Evolutionary conservation across 1,140 invertebrate species (phyloP), one percentile per base, ranked within the genome.

Genomic region (Cotesia typhae): DNA sequence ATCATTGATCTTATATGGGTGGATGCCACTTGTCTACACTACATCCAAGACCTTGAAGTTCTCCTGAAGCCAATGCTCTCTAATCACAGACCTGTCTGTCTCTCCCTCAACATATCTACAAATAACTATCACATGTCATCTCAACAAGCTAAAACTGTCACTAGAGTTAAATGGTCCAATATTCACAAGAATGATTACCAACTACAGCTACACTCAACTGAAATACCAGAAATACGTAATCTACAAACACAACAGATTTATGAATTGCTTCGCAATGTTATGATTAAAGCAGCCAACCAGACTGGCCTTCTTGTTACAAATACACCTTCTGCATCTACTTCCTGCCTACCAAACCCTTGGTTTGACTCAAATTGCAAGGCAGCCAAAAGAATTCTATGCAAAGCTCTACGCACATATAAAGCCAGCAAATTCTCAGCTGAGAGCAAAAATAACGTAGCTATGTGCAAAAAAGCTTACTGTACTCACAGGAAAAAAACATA

Each of bases 1-100:
- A 36, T 70, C 4, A 70, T 61, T 28, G 70, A 71, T 51, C 37
- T 71, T n/a, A 51, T 71, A 6, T 71, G 14, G 14, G 36, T 64
- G 2, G 60, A 71, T 20, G 70, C 59, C 17, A 4, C 41, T 5
- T 51, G 4, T 71, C 37, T 71, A 3, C 70, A 71, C 9, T 20
- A 28, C 0, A 51, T 71, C 3, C n/a, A 4, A 1, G 70, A 71
- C 28, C 59, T 71, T 1, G 17, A 7, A 47, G 61, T 64, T 14
- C 14, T 47, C 59, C 3, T 64, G 41, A 20, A 17, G n/a, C 17
- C 51, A 5, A 17, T 28, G 20, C 41, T 47, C 36, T 71, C 70
- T 7, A 41, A 71, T 63, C 70, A 71, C 41, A 47, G 14, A 7
- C 70, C 70, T n/a, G 70, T 71, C 7, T 12, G 10, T 36, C 36